phyloP scores from a whole-genome alignment of 2,113 vertebrate genomes.

The Podiceps cristatus region DNA sequence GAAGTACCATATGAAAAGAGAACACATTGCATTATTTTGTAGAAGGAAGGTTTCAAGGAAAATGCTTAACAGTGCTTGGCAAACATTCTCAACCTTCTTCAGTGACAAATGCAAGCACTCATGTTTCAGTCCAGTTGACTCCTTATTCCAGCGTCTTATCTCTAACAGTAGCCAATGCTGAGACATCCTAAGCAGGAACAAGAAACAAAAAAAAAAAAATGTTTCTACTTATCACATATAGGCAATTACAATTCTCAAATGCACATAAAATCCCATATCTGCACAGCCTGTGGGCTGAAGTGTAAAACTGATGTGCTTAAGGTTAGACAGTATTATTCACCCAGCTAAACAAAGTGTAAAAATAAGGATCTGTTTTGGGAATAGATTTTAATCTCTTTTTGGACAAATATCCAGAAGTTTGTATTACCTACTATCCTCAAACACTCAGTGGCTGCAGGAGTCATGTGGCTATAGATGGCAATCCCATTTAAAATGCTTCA shows the following conservation, averaged over 20 bases:
- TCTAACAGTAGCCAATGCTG: neutral
- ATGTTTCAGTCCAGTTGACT: neutral
- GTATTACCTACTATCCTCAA: neutral
- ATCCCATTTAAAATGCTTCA: neutral
- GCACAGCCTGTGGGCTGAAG: neutral
- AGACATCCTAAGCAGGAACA: neutral
- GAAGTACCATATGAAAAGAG: neutral
- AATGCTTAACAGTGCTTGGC: neutral
- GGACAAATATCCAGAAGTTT: neutral
- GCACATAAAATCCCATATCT: neutral
- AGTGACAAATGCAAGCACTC: neutral
- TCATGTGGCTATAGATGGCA: neutral
- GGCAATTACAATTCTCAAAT: neutral
- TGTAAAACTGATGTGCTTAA: neutral
- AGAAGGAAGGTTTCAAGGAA: neutral
- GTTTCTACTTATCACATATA: neutral
- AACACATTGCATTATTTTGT: neutral
- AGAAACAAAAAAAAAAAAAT: neutral
- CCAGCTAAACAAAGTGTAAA: neutral
- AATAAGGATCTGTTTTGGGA: neutral
- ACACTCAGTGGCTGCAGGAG: neutral
- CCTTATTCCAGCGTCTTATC: neutral
- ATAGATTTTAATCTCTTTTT: neutral
- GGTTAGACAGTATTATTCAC: neutral
- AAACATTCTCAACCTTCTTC: neutral